These are phyloP conservation scores for Amblyopsis hoosieri DNA, from an alignment of 2,797 vertebrate species.

Conservation along the genomic window DNA sequence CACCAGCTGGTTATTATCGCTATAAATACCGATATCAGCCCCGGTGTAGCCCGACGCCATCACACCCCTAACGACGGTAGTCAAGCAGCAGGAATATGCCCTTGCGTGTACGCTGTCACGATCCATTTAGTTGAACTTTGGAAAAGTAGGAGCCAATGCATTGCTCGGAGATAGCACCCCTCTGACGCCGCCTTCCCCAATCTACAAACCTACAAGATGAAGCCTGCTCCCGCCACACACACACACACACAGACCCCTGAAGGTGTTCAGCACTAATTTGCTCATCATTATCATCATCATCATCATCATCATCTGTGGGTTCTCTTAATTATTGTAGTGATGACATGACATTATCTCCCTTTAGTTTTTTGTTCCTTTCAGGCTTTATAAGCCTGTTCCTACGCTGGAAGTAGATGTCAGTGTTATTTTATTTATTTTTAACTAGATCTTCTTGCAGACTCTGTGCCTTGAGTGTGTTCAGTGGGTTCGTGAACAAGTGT, in stretches of 20 bases:
- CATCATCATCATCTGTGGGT: constrained; percentile 57
- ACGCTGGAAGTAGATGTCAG: neutral
- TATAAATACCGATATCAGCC: constrained; percentile 78
- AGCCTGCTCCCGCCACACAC: neutral
- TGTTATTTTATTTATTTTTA: neutral
- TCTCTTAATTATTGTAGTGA: constrained; percentile 50
- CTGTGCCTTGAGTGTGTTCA: too few species aligned
- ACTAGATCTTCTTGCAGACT: too few species aligned
- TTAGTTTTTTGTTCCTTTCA: constrained; percentile 12
- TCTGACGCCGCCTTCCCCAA: neutral
- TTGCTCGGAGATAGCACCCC: constrained; percentile 42
- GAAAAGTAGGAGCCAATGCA: constrained; percentile 67
- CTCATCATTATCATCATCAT: constrained; percentile 58
- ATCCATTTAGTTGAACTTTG: constrained; percentile 76
- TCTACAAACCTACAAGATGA: neutral
- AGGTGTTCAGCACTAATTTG: constrained; percentile 56
- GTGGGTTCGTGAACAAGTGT: too few species aligned
- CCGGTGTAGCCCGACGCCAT: constrained; percentile 73
- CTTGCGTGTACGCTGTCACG: constrained; percentile 75
- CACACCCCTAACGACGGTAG: constrained; percentile 76
- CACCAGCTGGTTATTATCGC: constrained; percentile 80
- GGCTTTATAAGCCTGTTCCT: constrained; percentile 4
- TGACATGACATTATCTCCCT: constrained; percentile 42
- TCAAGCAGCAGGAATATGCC: constrained; percentile 78
- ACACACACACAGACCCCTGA: neutral